phyloP scores from a whole-genome alignment of 1,140 invertebrate genomes.

The Nilaparvata lugens region DNA sequence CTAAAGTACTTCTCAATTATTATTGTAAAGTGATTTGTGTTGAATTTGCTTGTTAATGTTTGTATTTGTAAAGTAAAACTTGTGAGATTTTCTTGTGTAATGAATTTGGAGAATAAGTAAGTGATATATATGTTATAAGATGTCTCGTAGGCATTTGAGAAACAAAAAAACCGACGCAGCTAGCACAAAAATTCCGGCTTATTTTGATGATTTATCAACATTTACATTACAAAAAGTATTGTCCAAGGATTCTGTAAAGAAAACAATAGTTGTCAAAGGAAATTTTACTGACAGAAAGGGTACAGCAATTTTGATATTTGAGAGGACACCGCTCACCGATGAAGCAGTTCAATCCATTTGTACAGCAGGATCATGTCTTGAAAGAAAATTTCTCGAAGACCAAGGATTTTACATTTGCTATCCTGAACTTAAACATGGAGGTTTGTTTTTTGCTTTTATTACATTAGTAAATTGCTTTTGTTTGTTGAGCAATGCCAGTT shows the following conservation, averaged over 20 bases:
- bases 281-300: slow-evolving; percentile 48
- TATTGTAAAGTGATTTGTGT: no score
- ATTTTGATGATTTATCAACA: slow-evolving; percentile 24
- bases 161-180: no score
- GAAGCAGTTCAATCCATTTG: slow-evolving; percentile 48
- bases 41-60: no score
- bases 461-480: no score
- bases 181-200: no score
- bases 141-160: no score
- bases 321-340: slow-evolving; percentile 76
- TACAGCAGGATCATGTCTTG: slow-evolving; percentile 44
- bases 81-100: no score
- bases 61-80: no score
- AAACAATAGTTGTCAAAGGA: slow-evolving; percentile 61
- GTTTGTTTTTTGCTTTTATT: slow-evolving; percentile 57
- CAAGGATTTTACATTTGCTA: slow-evolving; percentile 75
- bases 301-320: slow-evolving; percentile 66
- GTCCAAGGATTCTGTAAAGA: slow-evolving; percentile 55
- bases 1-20: no score
- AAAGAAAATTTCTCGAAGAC: slow-evolving; percentile 66
- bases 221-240: slow-evolving; percentile 39
- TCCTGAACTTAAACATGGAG: slow-evolving; percentile 51
- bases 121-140: no score
- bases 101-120: no score
- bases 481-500: no score